A percentile compares a stretch with the other conserved stretches of the same genome.
Conservation (phyloP, 2,113 vertebrate species). For the Ammospiza caudacuta region DNA sequence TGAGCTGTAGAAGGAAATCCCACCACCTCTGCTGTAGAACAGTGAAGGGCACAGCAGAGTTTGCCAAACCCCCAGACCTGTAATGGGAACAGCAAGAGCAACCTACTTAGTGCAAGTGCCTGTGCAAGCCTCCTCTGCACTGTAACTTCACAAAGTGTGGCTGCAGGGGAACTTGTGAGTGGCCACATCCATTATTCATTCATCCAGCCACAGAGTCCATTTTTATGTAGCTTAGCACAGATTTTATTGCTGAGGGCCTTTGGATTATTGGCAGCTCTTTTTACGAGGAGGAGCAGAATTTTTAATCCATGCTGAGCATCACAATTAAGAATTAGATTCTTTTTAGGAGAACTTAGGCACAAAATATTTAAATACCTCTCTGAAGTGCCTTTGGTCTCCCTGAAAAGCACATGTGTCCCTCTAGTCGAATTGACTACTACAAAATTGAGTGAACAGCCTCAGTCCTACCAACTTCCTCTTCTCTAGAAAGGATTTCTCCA, state of each 20-base stretch:
- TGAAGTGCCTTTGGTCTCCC: not conserved
- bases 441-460: not conserved
- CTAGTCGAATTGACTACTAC: not conserved
- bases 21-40: not conserved
- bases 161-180: not conserved
- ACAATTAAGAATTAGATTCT: not conserved
- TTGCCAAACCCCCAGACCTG: not conserved
- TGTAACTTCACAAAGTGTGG: not conserved
- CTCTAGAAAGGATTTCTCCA: slow-evolving; percentile 43
- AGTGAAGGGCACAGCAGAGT: not conserved
- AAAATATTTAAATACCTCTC: not conserved
- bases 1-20: not conserved
- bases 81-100: not conserved
- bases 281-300: not conserved
- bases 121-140: not conserved
- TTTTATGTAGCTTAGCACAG: not conserved
- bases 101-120: not conserved
- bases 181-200: not conserved
- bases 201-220: not conserved
- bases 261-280: not conserved
- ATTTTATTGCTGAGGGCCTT: not conserved
- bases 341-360: not conserved
- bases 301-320: not conserved
- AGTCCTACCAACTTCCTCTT: slow-evolving; percentile 13
- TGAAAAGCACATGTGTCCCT: not conserved